Evolutionary conservation across 2,888 invertebrate genomes (phyloP).

Genomic region (Agrochola macilenta): DNA sequence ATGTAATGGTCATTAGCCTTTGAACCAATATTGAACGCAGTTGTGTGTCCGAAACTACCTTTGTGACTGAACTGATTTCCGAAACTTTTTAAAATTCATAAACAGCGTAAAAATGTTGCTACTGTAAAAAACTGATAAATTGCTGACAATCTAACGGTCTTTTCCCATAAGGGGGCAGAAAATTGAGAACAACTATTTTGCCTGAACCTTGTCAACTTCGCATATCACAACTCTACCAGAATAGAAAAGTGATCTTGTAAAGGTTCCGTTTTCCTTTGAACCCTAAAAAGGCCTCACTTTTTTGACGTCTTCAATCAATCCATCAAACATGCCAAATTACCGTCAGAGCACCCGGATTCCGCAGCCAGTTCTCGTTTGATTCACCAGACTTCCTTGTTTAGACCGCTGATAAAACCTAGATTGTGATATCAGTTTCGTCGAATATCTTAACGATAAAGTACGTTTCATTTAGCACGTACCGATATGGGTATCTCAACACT

Average conservation of each 20-base stretch:
- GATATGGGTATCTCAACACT: slow-evolving; percentile 40
- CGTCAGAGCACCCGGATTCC: not conserved
- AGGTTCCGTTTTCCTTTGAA: too few relatives aligned
- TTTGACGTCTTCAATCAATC: not conserved
- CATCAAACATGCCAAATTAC: not conserved
- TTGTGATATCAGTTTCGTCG: not conserved
- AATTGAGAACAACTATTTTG: not conserved
- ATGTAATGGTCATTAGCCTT: not conserved
- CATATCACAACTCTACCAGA: too few relatives aligned
- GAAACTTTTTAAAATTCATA: not conserved
- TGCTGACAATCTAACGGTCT: not conserved
- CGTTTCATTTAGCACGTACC: slow-evolving; percentile 41
- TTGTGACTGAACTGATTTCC: not conserved
- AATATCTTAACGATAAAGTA: slow-evolving; percentile 29
- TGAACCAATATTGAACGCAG: not conserved
- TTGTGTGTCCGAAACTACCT: not conserved
- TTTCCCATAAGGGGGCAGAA: too few relatives aligned
- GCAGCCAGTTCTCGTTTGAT: not conserved
- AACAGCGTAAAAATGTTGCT: too few relatives aligned
- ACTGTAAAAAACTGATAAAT: too few relatives aligned
- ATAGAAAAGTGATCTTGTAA: too few relatives aligned
- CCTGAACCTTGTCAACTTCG: not conserved
- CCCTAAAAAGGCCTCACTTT: not conserved
- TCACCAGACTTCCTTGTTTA: not conserved
- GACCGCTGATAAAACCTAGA: not conserved